These are phyloP conservation scores for Sphyrna mokarran DNA, from an alignment of 2,113 vertebrate species.

Conservation along the genomic window DNA sequence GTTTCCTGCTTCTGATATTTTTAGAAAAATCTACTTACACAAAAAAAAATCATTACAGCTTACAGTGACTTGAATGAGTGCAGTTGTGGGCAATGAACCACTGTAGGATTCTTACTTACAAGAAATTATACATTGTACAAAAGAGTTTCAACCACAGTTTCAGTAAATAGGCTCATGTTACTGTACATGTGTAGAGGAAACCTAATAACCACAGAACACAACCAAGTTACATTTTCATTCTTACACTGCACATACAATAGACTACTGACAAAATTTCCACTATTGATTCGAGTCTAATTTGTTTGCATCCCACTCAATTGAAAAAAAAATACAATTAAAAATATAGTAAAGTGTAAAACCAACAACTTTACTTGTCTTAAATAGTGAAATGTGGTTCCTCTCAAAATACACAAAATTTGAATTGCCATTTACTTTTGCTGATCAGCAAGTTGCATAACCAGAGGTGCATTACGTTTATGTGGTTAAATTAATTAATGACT, in stretches of 20 bases:
- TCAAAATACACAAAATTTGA: background rate
- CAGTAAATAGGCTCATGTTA: background rate
- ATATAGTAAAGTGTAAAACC: background rate
- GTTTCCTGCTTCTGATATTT: background rate
- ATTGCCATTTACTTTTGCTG: background rate
- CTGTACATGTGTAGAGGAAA: conserved; percentile 31
- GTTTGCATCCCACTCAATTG: background rate
- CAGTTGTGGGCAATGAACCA: background rate
- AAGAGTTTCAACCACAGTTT: background rate
- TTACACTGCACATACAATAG: background rate
- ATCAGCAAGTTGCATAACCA: background rate
- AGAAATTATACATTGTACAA: conserved; percentile 15
- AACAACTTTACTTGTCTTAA: background rate
- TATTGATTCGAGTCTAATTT: background rate
- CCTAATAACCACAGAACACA: conserved; percentile 28
- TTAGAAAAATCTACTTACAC: background rate
- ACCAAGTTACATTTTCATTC: conserved; percentile 30
- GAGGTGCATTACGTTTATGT: too few relatives aligned
- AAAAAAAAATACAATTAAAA: background rate
- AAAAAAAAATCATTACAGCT: background rate
- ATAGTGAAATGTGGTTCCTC: background rate
- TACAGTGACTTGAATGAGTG: background rate
- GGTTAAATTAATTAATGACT: background rate
- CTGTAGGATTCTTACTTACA: conserved; percentile 15
- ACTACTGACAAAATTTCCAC: conserved; percentile 17